phyloP scores from a whole-genome alignment of 1,140 invertebrate genomes.

The Drosophila murphyi region DNA sequence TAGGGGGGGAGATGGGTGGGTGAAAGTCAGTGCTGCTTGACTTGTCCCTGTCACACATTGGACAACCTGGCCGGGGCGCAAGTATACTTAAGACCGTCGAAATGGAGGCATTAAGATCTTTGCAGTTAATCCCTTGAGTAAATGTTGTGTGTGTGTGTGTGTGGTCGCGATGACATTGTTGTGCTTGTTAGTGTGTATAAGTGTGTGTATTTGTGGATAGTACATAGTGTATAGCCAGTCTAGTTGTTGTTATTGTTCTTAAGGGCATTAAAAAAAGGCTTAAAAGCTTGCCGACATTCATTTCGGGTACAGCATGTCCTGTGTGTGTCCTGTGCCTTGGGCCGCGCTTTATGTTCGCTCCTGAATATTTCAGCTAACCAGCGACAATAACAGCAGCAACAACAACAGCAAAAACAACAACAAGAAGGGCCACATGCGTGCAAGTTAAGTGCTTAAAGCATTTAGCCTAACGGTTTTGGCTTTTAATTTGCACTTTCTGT shows the following conservation, averaged over 20 bases:
- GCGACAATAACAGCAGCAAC: conserved; percentile 26
- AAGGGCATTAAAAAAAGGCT: conserved; percentile 72
- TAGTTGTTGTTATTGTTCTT: conserved; percentile 66
- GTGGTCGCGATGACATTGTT: conserved; percentile 57
- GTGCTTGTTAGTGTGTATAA: conserved; percentile 25
- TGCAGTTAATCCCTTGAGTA: conserved; percentile 83
- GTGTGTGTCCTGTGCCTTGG: conserved; percentile 29
- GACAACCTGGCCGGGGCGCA: conserved; percentile 45
- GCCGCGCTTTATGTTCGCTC: conserved; percentile 41
- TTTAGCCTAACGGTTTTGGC: conserved; percentile 66
- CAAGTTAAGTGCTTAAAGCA: conserved; percentile 76
- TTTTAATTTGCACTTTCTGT: conserved; percentile 69
- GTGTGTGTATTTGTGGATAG: conserved; percentile 16
- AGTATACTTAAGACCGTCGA: conserved; percentile 83
- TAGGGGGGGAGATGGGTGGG: not conserved
- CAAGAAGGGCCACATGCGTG: conserved; percentile 47
- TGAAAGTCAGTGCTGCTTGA: conserved; percentile 64
- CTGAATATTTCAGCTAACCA: conserved; percentile 68
- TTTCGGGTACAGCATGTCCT: conserved; percentile 25
- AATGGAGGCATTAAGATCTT: conserved; percentile 84
- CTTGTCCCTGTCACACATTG: conserved; percentile 71
- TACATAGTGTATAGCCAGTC: conserved; percentile 39
- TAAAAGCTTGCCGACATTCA: conserved; percentile 64
- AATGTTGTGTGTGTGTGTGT: conserved; percentile 61
- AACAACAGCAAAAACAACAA: conserved; percentile 3